phyloP scores from a whole-genome alignment of 2,888 invertebrate genomes.

The Apamea epomidion region DNA sequence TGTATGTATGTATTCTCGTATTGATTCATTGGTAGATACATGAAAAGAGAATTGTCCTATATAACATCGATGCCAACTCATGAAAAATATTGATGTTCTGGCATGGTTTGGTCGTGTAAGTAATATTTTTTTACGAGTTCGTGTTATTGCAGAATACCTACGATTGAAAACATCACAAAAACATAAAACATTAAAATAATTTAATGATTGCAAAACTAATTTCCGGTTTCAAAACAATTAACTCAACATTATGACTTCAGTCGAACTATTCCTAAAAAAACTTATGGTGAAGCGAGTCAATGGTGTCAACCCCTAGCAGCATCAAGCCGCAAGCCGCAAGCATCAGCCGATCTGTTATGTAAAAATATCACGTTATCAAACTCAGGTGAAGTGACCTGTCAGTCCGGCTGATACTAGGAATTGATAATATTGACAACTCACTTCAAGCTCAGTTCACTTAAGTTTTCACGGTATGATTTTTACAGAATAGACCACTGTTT shows the following conservation, averaged over 20 bases:
- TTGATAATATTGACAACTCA: not conserved
- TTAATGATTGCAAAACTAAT: slow-evolving; percentile 16
- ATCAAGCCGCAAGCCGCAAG: no score
- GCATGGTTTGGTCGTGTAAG: not conserved
- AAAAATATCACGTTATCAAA: not conserved
- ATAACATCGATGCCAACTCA: slow-evolving; percentile 33
- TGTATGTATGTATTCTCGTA: slow-evolving; percentile 1
- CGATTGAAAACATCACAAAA: slow-evolving; percentile 2
- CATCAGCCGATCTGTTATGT: not conserved
- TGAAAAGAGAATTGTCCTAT: slow-evolving; percentile 9
- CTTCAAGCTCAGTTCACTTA: not conserved
- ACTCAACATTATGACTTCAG: not conserved
- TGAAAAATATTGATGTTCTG: slow-evolving; percentile 31
- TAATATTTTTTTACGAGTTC: slow-evolving; percentile 6
- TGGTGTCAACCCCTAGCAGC: not conserved
- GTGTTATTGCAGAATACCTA: slow-evolving; percentile 14
- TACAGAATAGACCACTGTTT: not conserved
- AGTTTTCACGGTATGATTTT: not conserved
- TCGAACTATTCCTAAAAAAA: not conserved
- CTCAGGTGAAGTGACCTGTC: not conserved
- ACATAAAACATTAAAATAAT: slow-evolving; percentile 11
- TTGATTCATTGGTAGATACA: slow-evolving; percentile 17
- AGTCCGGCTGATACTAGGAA: not conserved
- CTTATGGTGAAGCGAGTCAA: not conserved
- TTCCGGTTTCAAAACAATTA: slow-evolving; percentile 10